Evolutionary conservation across 2,888 invertebrate genomes (phyloP).

Genomic region (Palloptera scutellata): DNA sequence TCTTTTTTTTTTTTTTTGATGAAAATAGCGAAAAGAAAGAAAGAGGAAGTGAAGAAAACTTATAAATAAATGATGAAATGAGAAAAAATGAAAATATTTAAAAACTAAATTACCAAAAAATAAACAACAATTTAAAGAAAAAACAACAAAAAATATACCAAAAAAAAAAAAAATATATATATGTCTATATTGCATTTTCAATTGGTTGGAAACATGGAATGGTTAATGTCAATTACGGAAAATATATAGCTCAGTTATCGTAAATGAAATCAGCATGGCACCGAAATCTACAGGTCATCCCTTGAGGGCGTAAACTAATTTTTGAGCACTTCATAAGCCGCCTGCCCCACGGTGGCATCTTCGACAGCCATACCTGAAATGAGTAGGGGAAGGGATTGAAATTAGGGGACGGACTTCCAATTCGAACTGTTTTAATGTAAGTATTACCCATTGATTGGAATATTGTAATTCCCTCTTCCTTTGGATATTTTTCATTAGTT

Average conservation of each 20-base stretch:
- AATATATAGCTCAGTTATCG: too few relatives aligned
- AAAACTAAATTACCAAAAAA: conserved; percentile 18
- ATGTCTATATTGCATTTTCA: not conserved
- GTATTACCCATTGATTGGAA: conserved; percentile 72
- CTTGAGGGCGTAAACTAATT: too few relatives aligned
- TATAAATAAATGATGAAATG: conserved; percentile 4
- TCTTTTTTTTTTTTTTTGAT: too few relatives aligned
- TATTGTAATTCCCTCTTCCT: conserved; percentile 63
- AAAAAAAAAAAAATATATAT: conserved; percentile 10
- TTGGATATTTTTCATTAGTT: conserved; percentile 50
- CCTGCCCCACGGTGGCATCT: conserved; percentile 69
- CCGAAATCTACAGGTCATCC: too few relatives aligned
- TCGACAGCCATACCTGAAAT: conserved; percentile 69
- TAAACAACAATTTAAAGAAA: conserved; percentile 19
- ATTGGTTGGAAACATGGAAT: too few relatives aligned
- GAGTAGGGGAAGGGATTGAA: not conserved
- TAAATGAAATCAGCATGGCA: too few relatives aligned
- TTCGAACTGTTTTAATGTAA: not conserved
- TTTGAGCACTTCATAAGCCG: conserved; percentile 60
- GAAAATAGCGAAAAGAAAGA: too few relatives aligned
- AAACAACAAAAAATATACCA: conserved; percentile 20
- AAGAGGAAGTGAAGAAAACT: too few relatives aligned
- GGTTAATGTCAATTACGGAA: too few relatives aligned
- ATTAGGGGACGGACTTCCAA: not conserved
- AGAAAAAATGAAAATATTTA: conserved; percentile 5